Percentiles rank a stretch among this genome's conserved stretches.
Conservation (phyloP, 2,888 invertebrate genomes). For the Amorpha juglandis region DNA sequence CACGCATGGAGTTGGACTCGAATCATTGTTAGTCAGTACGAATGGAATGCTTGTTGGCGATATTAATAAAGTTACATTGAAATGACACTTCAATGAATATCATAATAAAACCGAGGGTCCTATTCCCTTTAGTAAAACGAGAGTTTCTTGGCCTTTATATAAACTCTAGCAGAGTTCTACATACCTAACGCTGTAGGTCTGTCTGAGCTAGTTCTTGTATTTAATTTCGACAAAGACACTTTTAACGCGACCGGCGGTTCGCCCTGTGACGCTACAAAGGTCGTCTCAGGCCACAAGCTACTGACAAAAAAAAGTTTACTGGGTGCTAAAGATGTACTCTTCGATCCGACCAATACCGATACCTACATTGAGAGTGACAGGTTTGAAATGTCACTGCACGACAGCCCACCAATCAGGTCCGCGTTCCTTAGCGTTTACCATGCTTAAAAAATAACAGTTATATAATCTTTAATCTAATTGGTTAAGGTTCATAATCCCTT, state of each 20-base stretch:
- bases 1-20: background rate
- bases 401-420: constrained; percentile 59
- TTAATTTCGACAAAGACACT: constrained; percentile 11
- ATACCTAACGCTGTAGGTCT: constrained; percentile 16
- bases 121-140: background rate
- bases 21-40: background rate
- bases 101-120: background rate
- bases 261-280: constrained; percentile 17
- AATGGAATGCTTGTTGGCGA: background rate
- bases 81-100: constrained; percentile 1
- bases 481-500: constrained; percentile 57
- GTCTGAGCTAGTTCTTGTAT: constrained; percentile 17
- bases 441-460: constrained; percentile 38
- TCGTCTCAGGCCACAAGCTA: constrained; percentile 22
- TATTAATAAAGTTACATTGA: background rate
- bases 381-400: constrained; percentile 71
- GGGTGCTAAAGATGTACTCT: constrained; percentile 19
- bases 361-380: constrained; percentile 46
- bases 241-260: constrained; percentile 11
- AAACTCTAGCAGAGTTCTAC: background rate
- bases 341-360: constrained; percentile 22
- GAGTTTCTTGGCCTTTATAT: background rate
- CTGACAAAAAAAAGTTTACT: constrained; percentile 24
- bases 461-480: constrained; percentile 38
- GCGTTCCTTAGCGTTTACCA: constrained; percentile 62